Base-by-base conservation (phyloP, 2,888 invertebrate species). In the Diarsia mendica region DNA sequence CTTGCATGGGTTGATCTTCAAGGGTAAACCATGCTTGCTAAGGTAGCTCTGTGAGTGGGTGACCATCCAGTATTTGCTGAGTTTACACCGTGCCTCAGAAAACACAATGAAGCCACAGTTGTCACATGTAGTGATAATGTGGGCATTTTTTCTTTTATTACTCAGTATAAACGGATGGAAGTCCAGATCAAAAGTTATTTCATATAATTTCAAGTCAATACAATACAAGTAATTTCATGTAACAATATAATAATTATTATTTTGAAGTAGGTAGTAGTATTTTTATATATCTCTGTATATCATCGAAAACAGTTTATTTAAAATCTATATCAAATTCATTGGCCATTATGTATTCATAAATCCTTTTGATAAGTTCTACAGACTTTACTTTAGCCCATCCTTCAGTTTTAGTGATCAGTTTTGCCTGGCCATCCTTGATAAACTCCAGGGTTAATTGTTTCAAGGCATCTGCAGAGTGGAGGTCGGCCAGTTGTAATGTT, bases 351-450 rank as follows among this genome's bases (percentile, higher is more conserved):
- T 94, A 94, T 86, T 96, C 95, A 88, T 96, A 95, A 72, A 96
- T 96, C 66, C 89, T 91, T 87, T 96, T 96, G 9, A 96, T 94
- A 49, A 96, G 88, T 69, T 95, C 93, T 28, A 96, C 94, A 44
- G 95, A 95, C 72, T 96, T 93, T 0, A 96, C 91, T 68, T 92
- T 93, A 3, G 91, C 89, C 96, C 96, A 96, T 0, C 95, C 95
- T 18, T 94, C 93, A 51, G 96, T 96, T 82, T 95, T 95, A 3
- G 95, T 95, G 10, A 96, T 95, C 20, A 95, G 88, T 72, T 92
- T 93, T 2, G 95, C 95, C 87, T 96, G 95, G 5, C 96, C 96
- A 87, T 96, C 96, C 84, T 95, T 95, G 15, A 96, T 95, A 67
- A 95, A 96, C 79, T 96, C 96, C 23, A 96, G 87, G 0, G 95